These are phyloP conservation scores for Atethmia centrago DNA, from an alignment of 2,888 invertebrate species.

Conservation along the genomic window DNA sequence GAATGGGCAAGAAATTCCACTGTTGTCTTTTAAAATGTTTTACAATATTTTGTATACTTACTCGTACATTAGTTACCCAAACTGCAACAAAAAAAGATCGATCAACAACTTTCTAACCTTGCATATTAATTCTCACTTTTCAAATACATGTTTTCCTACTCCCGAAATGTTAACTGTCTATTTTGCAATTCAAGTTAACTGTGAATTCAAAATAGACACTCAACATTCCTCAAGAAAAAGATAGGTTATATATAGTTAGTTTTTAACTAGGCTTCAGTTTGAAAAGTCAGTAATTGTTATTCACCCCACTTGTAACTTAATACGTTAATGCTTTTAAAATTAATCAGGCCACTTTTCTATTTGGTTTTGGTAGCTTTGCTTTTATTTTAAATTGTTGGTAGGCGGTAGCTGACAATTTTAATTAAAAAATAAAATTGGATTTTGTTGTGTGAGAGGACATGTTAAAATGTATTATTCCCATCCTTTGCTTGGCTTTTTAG, in stretches of 20 bases:
- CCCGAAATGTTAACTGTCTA: background rate
- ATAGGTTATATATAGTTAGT: background rate
- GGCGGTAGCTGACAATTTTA: background rate
- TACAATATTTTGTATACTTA: too few species aligned
- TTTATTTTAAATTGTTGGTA: background rate
- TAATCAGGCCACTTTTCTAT: constrained; percentile 36
- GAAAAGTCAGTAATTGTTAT: constrained; percentile 62
- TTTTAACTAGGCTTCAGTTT: constrained; percentile 36
- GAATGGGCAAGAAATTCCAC: too few species aligned
- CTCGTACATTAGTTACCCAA: too few species aligned
- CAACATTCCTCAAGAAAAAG: background rate
- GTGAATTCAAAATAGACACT: background rate
- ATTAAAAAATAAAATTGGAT: background rate
- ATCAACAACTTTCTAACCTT: background rate
- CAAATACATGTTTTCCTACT: background rate
- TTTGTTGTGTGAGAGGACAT: background rate
- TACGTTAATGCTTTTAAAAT: constrained; percentile 64
- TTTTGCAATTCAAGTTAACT: too few species aligned
- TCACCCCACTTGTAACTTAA: constrained; percentile 66
- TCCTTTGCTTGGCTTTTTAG: background rate
- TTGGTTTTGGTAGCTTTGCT: constrained; percentile 6
- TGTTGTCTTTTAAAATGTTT: too few species aligned
- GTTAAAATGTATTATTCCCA: too few species aligned
- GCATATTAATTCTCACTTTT: constrained; percentile 1
- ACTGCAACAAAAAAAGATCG: background rate